A percentile compares a stretch with the other conserved stretches of the same genome.
Conservation (phyloP, 2,888 invertebrate species). For the Sipha maydis region DNA sequence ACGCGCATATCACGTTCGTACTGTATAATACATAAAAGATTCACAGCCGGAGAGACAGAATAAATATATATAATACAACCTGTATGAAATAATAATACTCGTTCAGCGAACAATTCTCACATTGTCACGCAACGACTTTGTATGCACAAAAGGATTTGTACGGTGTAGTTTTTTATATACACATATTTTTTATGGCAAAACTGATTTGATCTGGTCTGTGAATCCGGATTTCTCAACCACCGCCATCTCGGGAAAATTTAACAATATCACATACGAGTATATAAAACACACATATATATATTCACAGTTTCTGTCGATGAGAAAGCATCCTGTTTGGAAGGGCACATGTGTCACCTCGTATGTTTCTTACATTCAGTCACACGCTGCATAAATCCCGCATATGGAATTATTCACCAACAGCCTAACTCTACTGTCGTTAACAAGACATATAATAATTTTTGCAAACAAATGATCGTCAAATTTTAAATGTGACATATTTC, state of each 20-base stretch:
- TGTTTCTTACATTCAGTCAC: conserved; percentile 28
- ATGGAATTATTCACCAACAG: conserved; percentile 33
- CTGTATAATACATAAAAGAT: conserved; percentile 36
- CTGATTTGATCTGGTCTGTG: conserved; percentile 53
- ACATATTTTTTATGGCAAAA: conserved; percentile 48
- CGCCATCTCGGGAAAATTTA: conserved; percentile 20
- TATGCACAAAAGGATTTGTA: conserved; percentile 57
- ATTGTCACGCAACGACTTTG: conserved; percentile 57
- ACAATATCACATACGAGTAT: conserved; percentile 7
- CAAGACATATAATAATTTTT: conserved; percentile 29
- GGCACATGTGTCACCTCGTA: neutral
- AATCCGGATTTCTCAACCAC: conserved; percentile 58
- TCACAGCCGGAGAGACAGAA: neutral
- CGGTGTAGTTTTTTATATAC: neutral
- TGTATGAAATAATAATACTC: conserved; percentile 24
- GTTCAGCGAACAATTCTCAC: conserved; percentile 57
- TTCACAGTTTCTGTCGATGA: neutral
- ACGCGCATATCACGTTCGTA: conserved; percentile 35
- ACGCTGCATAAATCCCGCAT: conserved; percentile 12
- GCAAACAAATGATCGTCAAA: neutral
- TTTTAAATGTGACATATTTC: conserved; percentile 48
- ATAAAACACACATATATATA: neutral
- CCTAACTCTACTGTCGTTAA: conserved; percentile 17
- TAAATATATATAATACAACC: conserved; percentile 21
- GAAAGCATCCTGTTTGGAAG: neutral